These are phyloP conservation scores for Sarotherodon lohbergeri DNA, from an alignment of 2,113 vertebrate genomes.

Conservation along the genomic window DNA sequence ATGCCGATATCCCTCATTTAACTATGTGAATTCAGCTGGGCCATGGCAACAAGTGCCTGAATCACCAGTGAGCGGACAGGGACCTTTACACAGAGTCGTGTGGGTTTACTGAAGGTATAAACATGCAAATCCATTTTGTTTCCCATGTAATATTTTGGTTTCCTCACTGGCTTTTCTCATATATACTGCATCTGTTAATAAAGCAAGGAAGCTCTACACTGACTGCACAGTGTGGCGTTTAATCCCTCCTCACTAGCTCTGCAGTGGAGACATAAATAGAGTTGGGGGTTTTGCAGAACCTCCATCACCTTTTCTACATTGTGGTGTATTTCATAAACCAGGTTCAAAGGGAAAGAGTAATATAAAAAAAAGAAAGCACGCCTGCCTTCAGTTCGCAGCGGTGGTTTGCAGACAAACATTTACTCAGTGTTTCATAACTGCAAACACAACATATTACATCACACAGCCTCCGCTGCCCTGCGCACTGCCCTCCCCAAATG, in stretches of 20 bases:
- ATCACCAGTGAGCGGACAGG: background rate
- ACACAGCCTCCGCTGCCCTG: background rate
- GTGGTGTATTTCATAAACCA: accelerated
- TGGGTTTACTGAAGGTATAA: background rate
- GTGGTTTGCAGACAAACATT: background rate
- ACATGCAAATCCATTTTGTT: background rate
- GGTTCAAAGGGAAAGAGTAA: background rate
- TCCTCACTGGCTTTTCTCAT: background rate
- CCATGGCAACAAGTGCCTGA: conserved; percentile 42
- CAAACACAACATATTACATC: conserved; percentile 26
- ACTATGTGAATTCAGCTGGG: conserved; percentile 29
- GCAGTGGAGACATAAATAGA: background rate
- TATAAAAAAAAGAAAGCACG: background rate
- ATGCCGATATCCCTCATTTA: conserved; percentile 44
- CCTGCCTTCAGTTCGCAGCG: background rate
- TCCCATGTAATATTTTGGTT: background rate
- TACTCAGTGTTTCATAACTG: conserved; percentile 8
- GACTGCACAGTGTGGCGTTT: background rate
- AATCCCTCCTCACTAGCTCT: background rate
- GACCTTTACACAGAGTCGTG: background rate
- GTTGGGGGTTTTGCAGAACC: background rate
- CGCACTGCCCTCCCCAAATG: background rate
- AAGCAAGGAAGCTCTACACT: background rate
- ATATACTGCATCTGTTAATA: background rate
- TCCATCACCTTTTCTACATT: background rate